Percentiles rank a stretch among this genome's conserved stretches.
These are phyloP conservation scores for Ciconia nigra DNA, from an alignment of 2,797 vertebrate species.

Conservation along the genomic window DNA sequence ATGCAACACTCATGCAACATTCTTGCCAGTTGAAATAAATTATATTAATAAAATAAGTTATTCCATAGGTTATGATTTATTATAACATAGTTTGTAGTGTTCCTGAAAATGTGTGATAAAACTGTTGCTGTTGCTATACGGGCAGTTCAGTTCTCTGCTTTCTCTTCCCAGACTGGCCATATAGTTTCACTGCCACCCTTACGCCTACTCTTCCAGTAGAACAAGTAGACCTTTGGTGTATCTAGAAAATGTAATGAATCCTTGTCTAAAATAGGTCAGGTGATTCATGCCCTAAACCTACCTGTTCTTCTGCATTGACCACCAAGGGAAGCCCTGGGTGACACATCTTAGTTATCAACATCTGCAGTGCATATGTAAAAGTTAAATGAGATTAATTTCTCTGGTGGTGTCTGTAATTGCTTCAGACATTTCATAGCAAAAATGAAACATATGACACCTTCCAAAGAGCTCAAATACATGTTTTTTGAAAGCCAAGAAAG, in stretches of 20 bases:
- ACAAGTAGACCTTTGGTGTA: neutral
- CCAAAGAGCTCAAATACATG: neutral
- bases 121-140: neutral
- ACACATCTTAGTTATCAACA: neutral
- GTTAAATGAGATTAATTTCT: neutral
- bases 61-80: neutral
- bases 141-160: neutral
- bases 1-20: neutral
- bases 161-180: neutral
- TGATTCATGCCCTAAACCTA: slow-evolving; percentile 25
- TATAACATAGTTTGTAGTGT: neutral
- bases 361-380: neutral
- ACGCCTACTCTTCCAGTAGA: neutral
- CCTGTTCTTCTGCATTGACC: slow-evolving; percentile 24
- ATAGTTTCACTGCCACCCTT: neutral
- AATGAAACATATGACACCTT: neutral
- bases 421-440: neutral
- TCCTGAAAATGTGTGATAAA: neutral
- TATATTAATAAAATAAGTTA: neutral
- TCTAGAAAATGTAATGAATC: neutral
- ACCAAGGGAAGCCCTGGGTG: slow-evolving; percentile 7
- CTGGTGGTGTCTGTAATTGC: neutral
- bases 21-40: neutral
- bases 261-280: neutral
- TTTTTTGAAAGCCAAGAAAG: neutral